Evolutionary conservation across 2,113 vertebrate genomes (phyloP), one percentile per base, ranked within the genome.

Genomic region (Hippopotamus amphibius): DNA sequence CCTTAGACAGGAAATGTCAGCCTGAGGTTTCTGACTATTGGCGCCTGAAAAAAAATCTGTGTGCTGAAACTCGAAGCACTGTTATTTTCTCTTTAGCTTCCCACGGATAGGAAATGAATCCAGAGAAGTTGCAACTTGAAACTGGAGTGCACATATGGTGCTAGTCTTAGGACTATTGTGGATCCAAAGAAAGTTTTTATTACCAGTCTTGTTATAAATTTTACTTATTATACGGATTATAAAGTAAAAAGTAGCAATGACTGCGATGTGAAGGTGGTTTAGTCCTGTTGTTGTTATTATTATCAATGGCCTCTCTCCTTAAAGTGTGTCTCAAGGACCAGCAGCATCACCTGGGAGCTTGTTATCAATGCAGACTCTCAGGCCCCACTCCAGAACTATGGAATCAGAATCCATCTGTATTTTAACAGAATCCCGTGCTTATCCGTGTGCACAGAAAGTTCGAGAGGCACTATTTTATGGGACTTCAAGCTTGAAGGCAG

Each of bases 21-120:
- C 63, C 65, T 92, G 41, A 74, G 84, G 57, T 89, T 94, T 95
- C 81, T 85, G 63, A 96, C 61, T 93, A 79, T 83, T 92, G 33
- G 79, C 11, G 30, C 86, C 65, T 86, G 93, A 65, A 61, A 88
- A 65, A 87, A 77, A 50, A 46, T 88, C 72, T 59, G 76, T 96
- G 86, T 93, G 79, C 93, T 96, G 94, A 90, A 96, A 93, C n/a
- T n/a, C 4, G 41, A 97, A 90, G 82, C 48, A 43, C 37, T 92
- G 93, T 96, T 90, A 97, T 97, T 97, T 97, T 97, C 92, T 97
- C 71, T 92, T 96, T 80, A n/a, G 92, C 97, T 98, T 97, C 97
- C 95, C 90, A 96, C 74, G 84, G 92, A 63, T 61, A 96, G 97
- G 93, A 97, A 95, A 96, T 43, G 80, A 92, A 71, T 97, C 97